Percentiles rank a stretch among this genome's conserved stretches.
phyloP scores from a whole-genome alignment of 2,888 invertebrate species.

The Melolontha melolontha region DNA sequence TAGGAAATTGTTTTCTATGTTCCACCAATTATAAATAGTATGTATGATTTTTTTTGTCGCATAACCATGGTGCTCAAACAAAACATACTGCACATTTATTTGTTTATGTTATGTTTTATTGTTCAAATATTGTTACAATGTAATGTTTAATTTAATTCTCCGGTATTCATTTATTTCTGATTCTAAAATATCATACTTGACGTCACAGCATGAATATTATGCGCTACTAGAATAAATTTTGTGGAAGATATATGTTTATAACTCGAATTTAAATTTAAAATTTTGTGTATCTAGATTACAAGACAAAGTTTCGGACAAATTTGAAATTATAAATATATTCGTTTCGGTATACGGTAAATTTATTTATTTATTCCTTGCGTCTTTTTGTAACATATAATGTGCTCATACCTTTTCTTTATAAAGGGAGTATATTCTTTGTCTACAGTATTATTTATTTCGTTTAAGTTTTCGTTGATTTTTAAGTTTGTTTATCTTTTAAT shows the following conservation, averaged over 20 bases:
- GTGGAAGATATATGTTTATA: conserved; percentile 1
- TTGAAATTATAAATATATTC: conserved; percentile 3
- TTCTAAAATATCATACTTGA: too few relatives aligned
- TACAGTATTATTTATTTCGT: background rate
- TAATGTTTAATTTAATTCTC: too few relatives aligned
- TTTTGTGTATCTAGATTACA: background rate
- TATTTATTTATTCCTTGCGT: conserved; percentile 18
- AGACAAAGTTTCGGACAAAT: background rate
- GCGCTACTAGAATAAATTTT: background rate
- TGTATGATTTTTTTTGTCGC: too few relatives aligned
- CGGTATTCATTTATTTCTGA: too few relatives aligned
- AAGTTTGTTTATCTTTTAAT: too few relatives aligned
- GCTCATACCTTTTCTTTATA: background rate
- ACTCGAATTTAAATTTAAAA: conserved; percentile 17
- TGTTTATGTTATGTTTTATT: too few relatives aligned
- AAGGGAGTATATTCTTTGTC: background rate
- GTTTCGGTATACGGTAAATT: background rate
- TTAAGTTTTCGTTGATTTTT: background rate
- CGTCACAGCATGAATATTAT: too few relatives aligned
- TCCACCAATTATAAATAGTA: too few relatives aligned
- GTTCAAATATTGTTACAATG: too few relatives aligned
- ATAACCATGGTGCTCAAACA: too few relatives aligned
- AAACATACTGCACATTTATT: too few relatives aligned
- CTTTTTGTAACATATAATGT: conserved; percentile 12
- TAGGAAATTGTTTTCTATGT: too few relatives aligned